Evolutionary conservation across 2,113 vertebrate species (phyloP).

Genomic region (Sturnus vulgaris): DNA sequence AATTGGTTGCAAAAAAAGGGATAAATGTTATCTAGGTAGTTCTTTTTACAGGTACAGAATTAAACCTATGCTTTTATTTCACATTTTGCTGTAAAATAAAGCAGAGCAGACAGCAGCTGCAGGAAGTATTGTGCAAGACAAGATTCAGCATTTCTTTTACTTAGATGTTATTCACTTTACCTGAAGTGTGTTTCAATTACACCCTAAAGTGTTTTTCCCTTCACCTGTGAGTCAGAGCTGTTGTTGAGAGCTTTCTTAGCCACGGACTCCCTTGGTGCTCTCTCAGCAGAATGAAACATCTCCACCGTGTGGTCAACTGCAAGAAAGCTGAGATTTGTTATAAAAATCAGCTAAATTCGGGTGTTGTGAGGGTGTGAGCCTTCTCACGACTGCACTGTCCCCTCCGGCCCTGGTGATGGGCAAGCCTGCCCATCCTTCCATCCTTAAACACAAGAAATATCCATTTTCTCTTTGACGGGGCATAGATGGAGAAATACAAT

Average conservation of each 20-base stretch:
- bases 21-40: not conserved
- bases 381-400: not conserved
- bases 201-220: not conserved
- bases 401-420: accelerated
- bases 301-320: constrained; percentile 53
- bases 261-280: not conserved
- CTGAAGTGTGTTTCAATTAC: not conserved
- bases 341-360: accelerated
- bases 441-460: not conserved
- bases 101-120: not conserved
- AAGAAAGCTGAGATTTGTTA: not conserved
- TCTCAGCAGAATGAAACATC: constrained; percentile 31
- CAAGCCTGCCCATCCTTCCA: accelerated
- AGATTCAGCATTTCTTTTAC: not conserved
- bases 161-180: not conserved
- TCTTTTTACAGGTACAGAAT: not conserved
- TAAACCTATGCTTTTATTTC: not conserved
- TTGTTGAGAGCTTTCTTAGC: not conserved
- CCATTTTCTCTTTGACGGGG: not conserved
- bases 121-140: not conserved
- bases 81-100: not conserved
- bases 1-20: not conserved
- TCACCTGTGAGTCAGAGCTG: not conserved
- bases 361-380: not conserved
- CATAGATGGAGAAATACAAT: not conserved